Conservation (phyloP, 2,888 invertebrate species). For the Ophion ellenae region DNA sequence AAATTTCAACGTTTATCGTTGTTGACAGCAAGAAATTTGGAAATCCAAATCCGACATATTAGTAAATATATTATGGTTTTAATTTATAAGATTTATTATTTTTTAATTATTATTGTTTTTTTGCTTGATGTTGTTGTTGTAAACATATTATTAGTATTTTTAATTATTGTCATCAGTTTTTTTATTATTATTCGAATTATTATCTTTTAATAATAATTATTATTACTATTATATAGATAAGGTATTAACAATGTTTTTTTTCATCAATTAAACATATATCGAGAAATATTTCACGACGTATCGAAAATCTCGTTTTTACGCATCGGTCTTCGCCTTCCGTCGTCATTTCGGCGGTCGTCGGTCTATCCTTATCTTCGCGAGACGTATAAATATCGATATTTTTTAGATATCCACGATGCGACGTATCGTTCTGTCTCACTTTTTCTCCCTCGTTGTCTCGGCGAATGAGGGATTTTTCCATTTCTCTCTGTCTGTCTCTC, state of each 20-base stretch:
- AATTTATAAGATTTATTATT: too few species aligned
- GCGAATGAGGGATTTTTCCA: constrained; percentile 32
- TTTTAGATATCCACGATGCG: constrained; percentile 63
- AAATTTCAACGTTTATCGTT: too few species aligned
- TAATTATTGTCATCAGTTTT: too few species aligned
- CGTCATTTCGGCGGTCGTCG: constrained; percentile 27
- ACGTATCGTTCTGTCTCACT: constrained; percentile 37
- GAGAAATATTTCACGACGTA: constrained; percentile 18
- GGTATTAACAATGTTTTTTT: not conserved
- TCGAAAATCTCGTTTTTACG: constrained; percentile 57
- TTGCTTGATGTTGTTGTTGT: not conserved
- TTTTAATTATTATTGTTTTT: too few species aligned
- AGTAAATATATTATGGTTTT: too few species aligned
- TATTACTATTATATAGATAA: too few species aligned
- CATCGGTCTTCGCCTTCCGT: not conserved
- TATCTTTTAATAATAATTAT: too few species aligned
- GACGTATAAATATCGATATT: constrained; percentile 69
- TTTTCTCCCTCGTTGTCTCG: constrained; percentile 33
- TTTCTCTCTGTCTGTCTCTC: not conserved
- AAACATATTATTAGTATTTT: not conserved
- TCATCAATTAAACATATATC: not conserved
- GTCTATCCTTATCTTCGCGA: constrained; percentile 63
- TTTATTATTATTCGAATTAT: too few species aligned
- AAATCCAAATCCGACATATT: too few species aligned
- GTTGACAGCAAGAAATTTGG: too few species aligned